Evolutionary conservation across 2,888 invertebrate genomes (phyloP), one percentile per base, ranked within the genome.

Genomic region (Lithophane ornitopus): DNA sequence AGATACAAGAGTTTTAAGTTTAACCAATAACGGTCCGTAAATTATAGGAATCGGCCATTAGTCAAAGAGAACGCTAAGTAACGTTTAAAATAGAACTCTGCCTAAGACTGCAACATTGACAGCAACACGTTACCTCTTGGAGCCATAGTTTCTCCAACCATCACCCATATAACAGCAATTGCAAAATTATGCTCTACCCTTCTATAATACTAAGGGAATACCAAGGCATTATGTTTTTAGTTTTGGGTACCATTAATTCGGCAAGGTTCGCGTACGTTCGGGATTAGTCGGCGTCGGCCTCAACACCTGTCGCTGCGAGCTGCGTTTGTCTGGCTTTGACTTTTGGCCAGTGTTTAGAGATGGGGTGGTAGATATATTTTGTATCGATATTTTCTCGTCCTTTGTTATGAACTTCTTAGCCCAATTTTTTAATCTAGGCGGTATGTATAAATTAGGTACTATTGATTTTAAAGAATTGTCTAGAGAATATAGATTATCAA

Each of bases 231-330:
- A 76, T 66, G 34, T 85, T 59, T 73, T 76, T 74, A 76, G 34
- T 34, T 59, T 41, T 16, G 19, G 52, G 54, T 61, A 70, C 63
- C 72, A 81, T 80, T 84, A 87, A 78, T 84, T 85, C 70, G 70
- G 81, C 77, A 76, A 82, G 66, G 69, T 82, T 81, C 81, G 88
- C 78, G 74, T 74, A 76, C 70, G 74, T 34, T 82, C 67, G 76
- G 84, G 78, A 74, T 79, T 76, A 82, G 70, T 63, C 83, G 70
- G 82, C 79, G 75, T 79, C 83, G 69, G 82, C 78, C 76, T 80
- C 39, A 87, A 88, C 94, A 94, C 93, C 94, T 94, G 94, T 94
- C 94, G 93, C 94, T 93, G 90, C 90, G 88, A 93, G 93, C 94
- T 90, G 76, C 87, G 86, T 86, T 89, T 90, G 91, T 91, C 92